phyloP scores from a whole-genome alignment of 2,113 vertebrate species.

The Sorex araneus region DNA sequence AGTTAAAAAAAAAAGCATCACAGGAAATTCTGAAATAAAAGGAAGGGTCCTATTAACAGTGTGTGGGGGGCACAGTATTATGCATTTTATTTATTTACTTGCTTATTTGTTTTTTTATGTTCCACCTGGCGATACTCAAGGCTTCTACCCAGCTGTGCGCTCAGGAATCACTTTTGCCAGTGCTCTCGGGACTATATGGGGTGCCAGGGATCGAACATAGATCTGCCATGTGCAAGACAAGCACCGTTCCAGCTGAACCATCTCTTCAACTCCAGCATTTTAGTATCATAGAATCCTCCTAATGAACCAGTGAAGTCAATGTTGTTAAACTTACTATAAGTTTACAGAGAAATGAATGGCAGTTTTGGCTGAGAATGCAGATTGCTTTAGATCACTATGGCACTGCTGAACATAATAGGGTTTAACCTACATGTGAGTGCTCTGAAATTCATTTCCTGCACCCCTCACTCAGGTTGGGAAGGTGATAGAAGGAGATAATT shows the following conservation, averaged over 20 bases:
- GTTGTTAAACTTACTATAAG: not conserved
- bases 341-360: constrained; percentile 15
- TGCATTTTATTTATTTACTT: not conserved
- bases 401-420: not conserved
- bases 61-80: not conserved
- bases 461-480: not conserved
- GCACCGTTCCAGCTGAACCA: too few relatives aligned
- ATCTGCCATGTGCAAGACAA: too few relatives aligned
- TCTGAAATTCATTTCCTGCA: not conserved
- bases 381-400: not conserved
- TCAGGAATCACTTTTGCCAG: too few relatives aligned
- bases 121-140: too few relatives aligned
- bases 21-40: constrained; percentile 13
- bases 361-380: not conserved
- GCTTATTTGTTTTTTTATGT: too few relatives aligned
- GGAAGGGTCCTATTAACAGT: not conserved
- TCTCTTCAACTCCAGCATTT: too few relatives aligned
- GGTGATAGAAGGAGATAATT: not conserved
- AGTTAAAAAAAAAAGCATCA: constrained; percentile 21
- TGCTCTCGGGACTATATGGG: too few relatives aligned
- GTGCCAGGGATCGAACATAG: too few relatives aligned
- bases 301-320: not conserved
- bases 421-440: not conserved
- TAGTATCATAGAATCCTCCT: not conserved
- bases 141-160: too few relatives aligned